A percentile compares a stretch with the other conserved stretches of the same genome.
Conservation (phyloP, 2,888 invertebrate species). For the Drosophila yooni region DNA sequence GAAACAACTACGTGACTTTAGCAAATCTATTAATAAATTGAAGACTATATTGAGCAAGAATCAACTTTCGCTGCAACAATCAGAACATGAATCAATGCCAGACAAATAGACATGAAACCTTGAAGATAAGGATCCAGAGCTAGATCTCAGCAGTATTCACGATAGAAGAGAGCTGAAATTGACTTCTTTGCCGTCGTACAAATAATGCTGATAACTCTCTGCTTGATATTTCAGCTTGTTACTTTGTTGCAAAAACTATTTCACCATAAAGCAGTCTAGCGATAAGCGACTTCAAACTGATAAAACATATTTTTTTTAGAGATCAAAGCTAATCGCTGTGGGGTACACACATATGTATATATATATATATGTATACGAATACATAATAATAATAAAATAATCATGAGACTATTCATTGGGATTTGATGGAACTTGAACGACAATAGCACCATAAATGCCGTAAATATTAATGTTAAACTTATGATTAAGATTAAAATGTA, state of each 20-base stretch:
- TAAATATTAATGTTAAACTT: neutral
- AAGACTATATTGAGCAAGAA: neutral
- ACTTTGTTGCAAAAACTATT: conserved; percentile 11
- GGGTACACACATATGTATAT: neutral
- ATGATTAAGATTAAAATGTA: neutral
- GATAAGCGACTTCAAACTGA: conserved; percentile 7
- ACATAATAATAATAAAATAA: neutral
- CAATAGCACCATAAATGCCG: neutral
- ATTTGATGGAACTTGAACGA: conserved; percentile 14
- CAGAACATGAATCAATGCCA: neutral
- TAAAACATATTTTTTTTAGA: conserved; percentile 4
- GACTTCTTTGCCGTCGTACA: neutral
- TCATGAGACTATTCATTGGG: neutral
- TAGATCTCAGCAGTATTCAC: neutral
- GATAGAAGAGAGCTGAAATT: neutral
- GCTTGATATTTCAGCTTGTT: neutral
- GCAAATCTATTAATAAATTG: neutral
- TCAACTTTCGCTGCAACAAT: neutral
- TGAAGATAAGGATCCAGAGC: neutral
- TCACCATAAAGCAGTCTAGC: conserved; percentile 18
- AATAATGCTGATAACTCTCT: neutral
- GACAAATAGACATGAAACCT: neutral
- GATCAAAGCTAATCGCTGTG: neutral
- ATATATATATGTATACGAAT: neutral
- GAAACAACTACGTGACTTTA: neutral